These are phyloP conservation scores for Allophyes oxyacanthae DNA, from an alignment of 2,888 invertebrate species.

Conservation along the genomic window DNA sequence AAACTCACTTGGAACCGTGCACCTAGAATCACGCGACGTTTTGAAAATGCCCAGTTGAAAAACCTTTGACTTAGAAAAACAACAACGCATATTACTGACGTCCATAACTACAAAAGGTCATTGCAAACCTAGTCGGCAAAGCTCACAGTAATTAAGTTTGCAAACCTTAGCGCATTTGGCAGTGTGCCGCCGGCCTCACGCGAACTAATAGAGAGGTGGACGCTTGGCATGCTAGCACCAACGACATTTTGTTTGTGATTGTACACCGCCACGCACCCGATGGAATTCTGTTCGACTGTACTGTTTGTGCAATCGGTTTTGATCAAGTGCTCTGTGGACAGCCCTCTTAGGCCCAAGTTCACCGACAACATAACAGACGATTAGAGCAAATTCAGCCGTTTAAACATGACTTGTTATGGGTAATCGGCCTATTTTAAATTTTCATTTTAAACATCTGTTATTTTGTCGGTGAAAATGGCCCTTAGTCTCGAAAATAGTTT, in stretches of 20 bases:
- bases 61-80: no score
- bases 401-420: no score
- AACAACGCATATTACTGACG: neutral
- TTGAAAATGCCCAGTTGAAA: no score
- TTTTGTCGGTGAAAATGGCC: no score
- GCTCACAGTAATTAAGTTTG: constrained; percentile 60
- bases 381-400: no score
- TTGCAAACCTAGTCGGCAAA: constrained; percentile 38
- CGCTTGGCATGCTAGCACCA: constrained; percentile 35
- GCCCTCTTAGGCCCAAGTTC: constrained; percentile 14
- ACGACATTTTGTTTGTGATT: constrained; percentile 53
- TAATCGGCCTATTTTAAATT: no score
- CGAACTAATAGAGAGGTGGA: constrained; percentile 48
- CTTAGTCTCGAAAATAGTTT: no score
- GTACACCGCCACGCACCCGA: constrained; percentile 39
- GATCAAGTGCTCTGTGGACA: constrained; percentile 48
- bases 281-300: constrained; percentile 34
- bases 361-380: no score
- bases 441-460: no score
- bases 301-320: constrained; percentile 57
- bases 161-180: constrained; percentile 63
- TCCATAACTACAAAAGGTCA: constrained; percentile 31
- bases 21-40: no score
- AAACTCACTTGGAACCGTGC: no score
- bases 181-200: constrained; percentile 53